Percentiles rank a stretch among this genome's conserved stretches.
Conservation (phyloP, 2,888 invertebrate genomes). For the Panorpa germanica region DNA sequence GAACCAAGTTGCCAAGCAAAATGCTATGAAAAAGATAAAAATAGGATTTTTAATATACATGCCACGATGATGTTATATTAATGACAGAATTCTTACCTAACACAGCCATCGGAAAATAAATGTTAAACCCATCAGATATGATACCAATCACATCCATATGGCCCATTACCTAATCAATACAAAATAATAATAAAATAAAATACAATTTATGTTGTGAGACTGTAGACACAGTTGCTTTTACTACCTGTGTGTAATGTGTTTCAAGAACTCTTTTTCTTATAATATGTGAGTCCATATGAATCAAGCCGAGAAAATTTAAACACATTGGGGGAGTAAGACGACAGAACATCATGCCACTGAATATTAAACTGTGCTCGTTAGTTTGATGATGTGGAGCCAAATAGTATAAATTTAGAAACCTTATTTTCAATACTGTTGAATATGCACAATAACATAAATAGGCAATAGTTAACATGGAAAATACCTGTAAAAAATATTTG, state of each 20-base stretch:
- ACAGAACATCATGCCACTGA: slow-evolving; percentile 96
- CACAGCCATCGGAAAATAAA: slow-evolving; percentile 97
- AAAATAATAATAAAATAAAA: slow-evolving; percentile 10
- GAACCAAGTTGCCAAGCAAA: slow-evolving; percentile 88
- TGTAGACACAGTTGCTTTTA: background rate
- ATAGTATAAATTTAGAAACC: slow-evolving; percentile 91
- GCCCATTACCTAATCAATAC: slow-evolving; percentile 67
- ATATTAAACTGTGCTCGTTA: slow-evolving; percentile 95
- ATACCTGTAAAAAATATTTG: slow-evolving; percentile 36
- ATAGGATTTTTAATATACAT: background rate
- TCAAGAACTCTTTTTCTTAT: slow-evolving; percentile 62
- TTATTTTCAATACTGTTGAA: slow-evolving; percentile 91
- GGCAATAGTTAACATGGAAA: slow-evolving; percentile 79
- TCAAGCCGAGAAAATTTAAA: slow-evolving; percentile 90
- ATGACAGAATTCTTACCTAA: slow-evolving; percentile 24
- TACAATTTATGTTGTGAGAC: slow-evolving; percentile 1
- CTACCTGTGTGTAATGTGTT: slow-evolving; percentile 87
- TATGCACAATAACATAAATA: slow-evolving; percentile 97
- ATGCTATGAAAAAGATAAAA: slow-evolving; percentile 22
- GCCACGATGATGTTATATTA: too few species aligned
- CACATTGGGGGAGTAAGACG: slow-evolving; percentile 96
- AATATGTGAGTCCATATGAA: slow-evolving; percentile 95
- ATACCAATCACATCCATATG: slow-evolving; percentile 97
- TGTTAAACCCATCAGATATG: slow-evolving; percentile 94
- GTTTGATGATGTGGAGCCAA: slow-evolving; percentile 96